Evolutionary conservation across 2,888 invertebrate genomes (phyloP).

Genomic region (Phania funesta): DNA sequence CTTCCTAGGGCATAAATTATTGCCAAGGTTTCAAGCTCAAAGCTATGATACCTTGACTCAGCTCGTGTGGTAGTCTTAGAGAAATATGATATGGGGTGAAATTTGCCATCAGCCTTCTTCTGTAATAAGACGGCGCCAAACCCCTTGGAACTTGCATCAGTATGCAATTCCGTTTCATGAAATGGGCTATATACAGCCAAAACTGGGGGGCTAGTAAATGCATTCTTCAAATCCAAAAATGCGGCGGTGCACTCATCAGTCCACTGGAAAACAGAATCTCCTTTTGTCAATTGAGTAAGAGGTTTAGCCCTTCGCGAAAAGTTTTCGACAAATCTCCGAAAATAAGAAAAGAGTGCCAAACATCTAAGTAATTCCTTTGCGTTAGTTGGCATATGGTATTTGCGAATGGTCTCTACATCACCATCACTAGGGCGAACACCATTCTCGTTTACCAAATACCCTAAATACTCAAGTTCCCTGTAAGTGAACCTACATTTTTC

Average conservation of each 20-base stretch:
- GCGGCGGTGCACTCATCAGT: not conserved
- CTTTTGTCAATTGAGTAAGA: too few species aligned
- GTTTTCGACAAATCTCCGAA: slow-evolving; percentile 56
- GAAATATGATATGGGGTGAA: slow-evolving; percentile 73
- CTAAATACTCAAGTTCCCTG: slow-evolving; percentile 32
- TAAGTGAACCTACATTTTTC: slow-evolving; percentile 6
- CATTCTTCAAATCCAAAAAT: slow-evolving; percentile 4
- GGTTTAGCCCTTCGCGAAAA: slow-evolving; percentile 70
- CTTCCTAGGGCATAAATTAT: too few species aligned
- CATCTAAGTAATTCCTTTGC: not conserved
- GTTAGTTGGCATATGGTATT: slow-evolving; percentile 2
- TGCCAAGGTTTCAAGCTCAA: too few species aligned
- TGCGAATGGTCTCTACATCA: not conserved
- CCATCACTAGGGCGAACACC: slow-evolving; percentile 38
- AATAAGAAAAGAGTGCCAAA: slow-evolving; percentile 14
- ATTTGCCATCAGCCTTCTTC: not conserved
- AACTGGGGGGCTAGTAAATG: not conserved
- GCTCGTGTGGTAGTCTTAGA: slow-evolving; percentile 73
- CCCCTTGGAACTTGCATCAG: slow-evolving; percentile 57
- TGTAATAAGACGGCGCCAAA: not conserved
- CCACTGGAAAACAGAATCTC: not conserved
- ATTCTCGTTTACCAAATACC: slow-evolving; percentile 36
- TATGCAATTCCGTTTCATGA: too few species aligned
- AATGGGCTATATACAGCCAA: slow-evolving; percentile 23
- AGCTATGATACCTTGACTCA: too few species aligned